Evolutionary conservation across 1,140 invertebrate genomes (phyloP).

Genomic region (Heliconius hewitsoni): DNA sequence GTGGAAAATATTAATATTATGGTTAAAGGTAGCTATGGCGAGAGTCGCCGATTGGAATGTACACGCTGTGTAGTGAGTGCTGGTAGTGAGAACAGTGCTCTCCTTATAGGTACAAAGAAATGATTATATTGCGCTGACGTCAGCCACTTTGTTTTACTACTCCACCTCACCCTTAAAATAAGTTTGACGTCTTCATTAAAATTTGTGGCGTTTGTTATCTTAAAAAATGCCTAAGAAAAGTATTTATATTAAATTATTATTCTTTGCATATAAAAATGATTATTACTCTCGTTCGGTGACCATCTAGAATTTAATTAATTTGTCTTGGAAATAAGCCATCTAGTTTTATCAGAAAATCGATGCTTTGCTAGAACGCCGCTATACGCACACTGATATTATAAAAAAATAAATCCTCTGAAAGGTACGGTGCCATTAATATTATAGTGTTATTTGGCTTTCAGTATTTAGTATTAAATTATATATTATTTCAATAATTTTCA

Average conservation of each 20-base stretch:
- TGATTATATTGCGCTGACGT: slow-evolving; percentile 77
- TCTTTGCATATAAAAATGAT: background rate
- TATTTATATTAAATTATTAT: slow-evolving; percentile 6
- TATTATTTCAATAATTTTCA: background rate
- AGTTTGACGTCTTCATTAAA: background rate
- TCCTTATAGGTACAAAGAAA: slow-evolving; percentile 78
- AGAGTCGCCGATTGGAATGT: slow-evolving; percentile 59
- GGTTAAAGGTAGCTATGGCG: slow-evolving; percentile 72
- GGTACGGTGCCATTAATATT: background rate
- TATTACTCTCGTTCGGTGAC: slow-evolving; percentile 32
- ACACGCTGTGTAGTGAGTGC: slow-evolving; percentile 72
- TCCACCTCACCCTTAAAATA: background rate
- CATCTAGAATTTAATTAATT: slow-evolving; percentile 56
- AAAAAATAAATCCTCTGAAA: background rate
- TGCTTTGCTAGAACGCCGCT: slow-evolving; percentile 7
- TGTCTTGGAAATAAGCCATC: slow-evolving; percentile 52
- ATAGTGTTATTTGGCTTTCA: background rate
- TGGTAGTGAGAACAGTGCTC: slow-evolving; percentile 66
- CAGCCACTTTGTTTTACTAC: slow-evolving; percentile 55
- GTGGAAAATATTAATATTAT: slow-evolving; percentile 68
- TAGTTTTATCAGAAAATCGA: slow-evolving; percentile 46
- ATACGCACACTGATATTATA: background rate
- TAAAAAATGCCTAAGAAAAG: background rate
- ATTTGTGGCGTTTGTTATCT: background rate
- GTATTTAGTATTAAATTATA: background rate